phyloP scores from a whole-genome alignment of 64 coral and sea anemone genomes.

The Catalaphyllia jardinei region DNA sequence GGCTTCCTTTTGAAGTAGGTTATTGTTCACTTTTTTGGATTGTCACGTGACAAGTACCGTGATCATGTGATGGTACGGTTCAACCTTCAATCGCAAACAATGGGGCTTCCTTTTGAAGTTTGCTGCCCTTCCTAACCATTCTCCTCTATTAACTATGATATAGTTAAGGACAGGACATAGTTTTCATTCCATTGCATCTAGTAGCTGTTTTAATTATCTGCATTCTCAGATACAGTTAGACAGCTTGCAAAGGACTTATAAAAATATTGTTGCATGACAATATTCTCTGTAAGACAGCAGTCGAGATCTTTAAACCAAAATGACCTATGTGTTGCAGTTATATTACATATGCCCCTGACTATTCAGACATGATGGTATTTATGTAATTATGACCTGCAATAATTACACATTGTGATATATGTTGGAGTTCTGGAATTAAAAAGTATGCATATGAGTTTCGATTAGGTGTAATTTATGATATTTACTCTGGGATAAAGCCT shows the following conservation, averaged over 20 bases:
- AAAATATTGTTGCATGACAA: background rate
- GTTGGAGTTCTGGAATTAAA: background rate
- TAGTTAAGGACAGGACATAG: background rate
- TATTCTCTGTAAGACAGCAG: background rate
- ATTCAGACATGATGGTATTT: constrained; percentile 3
- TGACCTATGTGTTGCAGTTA: background rate
- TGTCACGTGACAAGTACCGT: no score
- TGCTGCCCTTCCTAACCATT: no score
- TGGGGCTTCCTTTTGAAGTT: no score
- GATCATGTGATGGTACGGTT: no score
- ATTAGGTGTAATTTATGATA: background rate
- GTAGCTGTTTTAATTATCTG: background rate
- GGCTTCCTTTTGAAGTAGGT: no score
- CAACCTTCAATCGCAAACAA: no score
- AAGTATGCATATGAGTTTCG: background rate
- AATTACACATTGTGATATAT: background rate
- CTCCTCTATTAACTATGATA: no score
- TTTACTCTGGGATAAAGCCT: background rate
- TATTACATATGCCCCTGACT: background rate
- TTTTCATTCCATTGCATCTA: background rate
- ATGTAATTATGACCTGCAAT: background rate
- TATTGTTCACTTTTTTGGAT: no score
- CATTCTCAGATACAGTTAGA: background rate
- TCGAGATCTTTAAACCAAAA: background rate
- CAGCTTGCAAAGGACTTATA: background rate